Conservation (phyloP, 2,113 vertebrate genomes). For the Columba janthina region DNA sequence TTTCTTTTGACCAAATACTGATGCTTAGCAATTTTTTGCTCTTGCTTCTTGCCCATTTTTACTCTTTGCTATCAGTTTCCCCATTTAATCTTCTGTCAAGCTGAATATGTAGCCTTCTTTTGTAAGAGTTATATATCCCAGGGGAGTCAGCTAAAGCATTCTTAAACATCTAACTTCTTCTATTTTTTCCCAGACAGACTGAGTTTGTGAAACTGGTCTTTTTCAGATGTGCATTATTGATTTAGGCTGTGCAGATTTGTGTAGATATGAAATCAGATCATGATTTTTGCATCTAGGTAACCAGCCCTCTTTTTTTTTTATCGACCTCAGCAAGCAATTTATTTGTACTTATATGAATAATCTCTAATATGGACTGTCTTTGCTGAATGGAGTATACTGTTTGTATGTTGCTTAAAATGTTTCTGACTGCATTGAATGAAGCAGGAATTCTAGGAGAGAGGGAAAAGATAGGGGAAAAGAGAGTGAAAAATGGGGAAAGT, state of each 20-base stretch:
- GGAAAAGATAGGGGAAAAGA: fast-evolving
- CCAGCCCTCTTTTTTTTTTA: not conserved
- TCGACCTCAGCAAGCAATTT: not conserved
- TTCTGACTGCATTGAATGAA: not conserved
- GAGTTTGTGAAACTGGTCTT: not conserved
- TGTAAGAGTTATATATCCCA: not conserved
- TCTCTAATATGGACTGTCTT: not conserved
- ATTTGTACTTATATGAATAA: not conserved
- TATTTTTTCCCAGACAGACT: not conserved
- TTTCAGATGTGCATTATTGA: not conserved
- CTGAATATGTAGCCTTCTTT: not conserved
- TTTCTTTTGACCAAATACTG: not conserved
- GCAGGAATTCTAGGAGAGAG: not conserved
- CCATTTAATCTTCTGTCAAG: not conserved
- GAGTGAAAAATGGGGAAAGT: not conserved
- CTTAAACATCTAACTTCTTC: not conserved
- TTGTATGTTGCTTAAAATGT: not conserved
- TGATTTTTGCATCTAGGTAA: not conserved
- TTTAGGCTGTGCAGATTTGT: not conserved
- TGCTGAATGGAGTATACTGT: not conserved
- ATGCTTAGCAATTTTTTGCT: not conserved
- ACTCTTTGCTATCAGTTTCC: not conserved
- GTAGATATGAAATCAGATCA: not conserved
- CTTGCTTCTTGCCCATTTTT: not conserved
- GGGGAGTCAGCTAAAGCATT: not conserved